Percentiles rank a stretch among this genome's conserved stretches.
phyloP scores from a whole-genome alignment of 2,888 invertebrate species.

The Cheilosia urbana region DNA sequence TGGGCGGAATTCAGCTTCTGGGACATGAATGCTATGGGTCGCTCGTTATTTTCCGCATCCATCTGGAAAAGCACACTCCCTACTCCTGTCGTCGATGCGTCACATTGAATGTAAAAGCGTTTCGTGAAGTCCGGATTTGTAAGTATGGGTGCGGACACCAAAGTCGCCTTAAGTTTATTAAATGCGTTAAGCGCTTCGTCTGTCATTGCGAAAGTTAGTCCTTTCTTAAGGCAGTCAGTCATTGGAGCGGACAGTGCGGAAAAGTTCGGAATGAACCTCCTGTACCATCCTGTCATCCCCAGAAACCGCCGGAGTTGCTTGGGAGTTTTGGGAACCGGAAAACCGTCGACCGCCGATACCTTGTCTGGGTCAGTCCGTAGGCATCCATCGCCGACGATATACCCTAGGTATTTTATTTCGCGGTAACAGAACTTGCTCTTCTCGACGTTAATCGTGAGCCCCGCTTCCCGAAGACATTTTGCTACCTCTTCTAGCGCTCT shows the following conservation, averaged over 20 bases:
- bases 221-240: background rate
- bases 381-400: constrained; percentile 9
- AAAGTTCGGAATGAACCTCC: background rate
- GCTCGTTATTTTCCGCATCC: background rate
- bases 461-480: background rate
- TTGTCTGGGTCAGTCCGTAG: background rate
- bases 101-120: background rate
- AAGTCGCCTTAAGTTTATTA: background rate
- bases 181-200: background rate
- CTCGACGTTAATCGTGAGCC: background rate
- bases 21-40: background rate
- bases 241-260: background rate
- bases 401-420: constrained; percentile 7
- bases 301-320: background rate
- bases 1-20: background rate
- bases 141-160: background rate
- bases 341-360: background rate
- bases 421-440: background rate
- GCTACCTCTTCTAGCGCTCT: background rate
- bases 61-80: background rate
- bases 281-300: background rate
- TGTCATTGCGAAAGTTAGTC: background rate
- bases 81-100: background rate
- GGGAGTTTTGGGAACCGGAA: background rate
- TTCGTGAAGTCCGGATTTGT: background rate